Base-by-base conservation (phyloP, 1,140 invertebrate genomes). In the Drosophila kurseongensis region DNA sequence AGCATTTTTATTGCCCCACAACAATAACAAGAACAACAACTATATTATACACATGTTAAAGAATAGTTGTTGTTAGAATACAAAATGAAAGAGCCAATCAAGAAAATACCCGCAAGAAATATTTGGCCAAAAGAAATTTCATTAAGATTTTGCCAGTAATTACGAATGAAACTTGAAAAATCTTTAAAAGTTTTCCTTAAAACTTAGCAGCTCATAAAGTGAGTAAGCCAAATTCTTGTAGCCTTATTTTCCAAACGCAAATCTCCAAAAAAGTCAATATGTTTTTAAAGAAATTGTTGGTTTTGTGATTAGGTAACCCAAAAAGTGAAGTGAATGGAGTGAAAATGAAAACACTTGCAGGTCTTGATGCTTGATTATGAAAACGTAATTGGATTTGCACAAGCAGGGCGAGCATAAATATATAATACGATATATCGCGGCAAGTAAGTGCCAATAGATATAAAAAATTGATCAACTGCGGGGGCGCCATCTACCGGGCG, bases 1-100 rank as follows among this genome's bases (percentile, higher is more conserved):
- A 88, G 85, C 78, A 81, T 62, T 89, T 89, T 88, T 88, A 88
- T 88, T 88, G 83, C 79, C 59, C 71, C 75, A 59, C 67, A 85
- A 47, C 81, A 84, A 45, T 48, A 72, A 14, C 59, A 82, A 61
- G 36, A 75, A 50, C 44, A 47, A 44, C 45, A 29, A 61, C 50
- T 23, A 65, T 42, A 56, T 45, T 65, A 35, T 50, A 71, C 47
- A 75, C 61, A 65, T 58, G 52, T 58, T 71, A 55, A 44, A 36
- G 57, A 65, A 40, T 57, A 55, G 47, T 60, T 62, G 45, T 48
- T 47, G 44, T 65, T 65, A 66, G 47, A 66, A 45, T 10, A n/a
- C 61, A 35, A 61, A 57, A 76, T 61, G 54, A 73, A 80, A 48
- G 57, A 60, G 27, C 60, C 60, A 60, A 62, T 62, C 60, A 55